Evolutionary conservation across 1,140 invertebrate species (phyloP).

Genomic region (Rhagoletis zephyria): DNA sequence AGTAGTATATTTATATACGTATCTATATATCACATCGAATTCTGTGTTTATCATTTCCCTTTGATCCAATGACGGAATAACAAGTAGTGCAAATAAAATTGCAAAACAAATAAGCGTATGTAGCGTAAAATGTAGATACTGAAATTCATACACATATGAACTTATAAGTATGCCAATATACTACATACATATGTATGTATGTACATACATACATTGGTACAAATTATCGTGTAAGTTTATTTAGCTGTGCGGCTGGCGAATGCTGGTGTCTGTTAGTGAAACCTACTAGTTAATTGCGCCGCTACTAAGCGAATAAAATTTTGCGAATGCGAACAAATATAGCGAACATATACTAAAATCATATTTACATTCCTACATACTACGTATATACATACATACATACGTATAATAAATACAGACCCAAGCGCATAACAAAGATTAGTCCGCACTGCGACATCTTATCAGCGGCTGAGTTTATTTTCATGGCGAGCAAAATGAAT

Average conservation of each 20-base stretch:
- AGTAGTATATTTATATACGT: neutral
- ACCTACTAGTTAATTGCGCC: neutral
- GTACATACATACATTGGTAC: too few species aligned
- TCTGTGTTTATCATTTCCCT: constrained; percentile 41
- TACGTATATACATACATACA: neutral
- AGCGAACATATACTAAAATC: neutral
- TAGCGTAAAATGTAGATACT: too few species aligned
- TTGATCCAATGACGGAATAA: constrained; percentile 35
- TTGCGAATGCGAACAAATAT: constrained; percentile 8
- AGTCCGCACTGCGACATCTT: constrained; percentile 37
- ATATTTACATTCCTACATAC: neutral
- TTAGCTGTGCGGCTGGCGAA: neutral
- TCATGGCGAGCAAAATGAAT: constrained; percentile 41
- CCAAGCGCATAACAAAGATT: constrained; percentile 29
- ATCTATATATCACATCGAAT: too few species aligned
- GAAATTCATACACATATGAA: neutral
- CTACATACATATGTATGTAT: neutral
- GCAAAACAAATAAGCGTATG: constrained; percentile 11
- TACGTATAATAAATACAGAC: too few species aligned
- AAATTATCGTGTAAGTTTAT: too few species aligned
- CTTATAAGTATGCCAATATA: neutral
- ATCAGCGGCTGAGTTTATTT: constrained; percentile 21
- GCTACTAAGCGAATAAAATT: constrained; percentile 17
- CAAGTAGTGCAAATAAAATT: constrained; percentile 36
- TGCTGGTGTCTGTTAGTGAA: constrained; percentile 5